Evolutionary conservation across 1,140 invertebrate genomes (phyloP).

Genomic region (Scaptomyza montana): DNA sequence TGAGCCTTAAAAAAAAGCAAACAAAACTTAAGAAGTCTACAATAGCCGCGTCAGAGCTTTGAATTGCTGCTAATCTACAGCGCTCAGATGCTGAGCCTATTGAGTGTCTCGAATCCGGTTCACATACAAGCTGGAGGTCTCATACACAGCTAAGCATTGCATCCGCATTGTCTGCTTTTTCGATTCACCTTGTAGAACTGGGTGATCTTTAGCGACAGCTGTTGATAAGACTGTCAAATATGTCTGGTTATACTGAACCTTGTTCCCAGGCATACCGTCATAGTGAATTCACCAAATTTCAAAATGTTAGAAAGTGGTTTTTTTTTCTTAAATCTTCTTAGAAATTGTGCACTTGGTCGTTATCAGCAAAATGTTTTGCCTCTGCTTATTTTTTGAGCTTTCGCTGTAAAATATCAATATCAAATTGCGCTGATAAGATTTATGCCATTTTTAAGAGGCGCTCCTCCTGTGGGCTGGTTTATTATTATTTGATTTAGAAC

Average conservation of each 20-base stretch:
- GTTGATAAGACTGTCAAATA: neutral
- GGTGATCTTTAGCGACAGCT: neutral
- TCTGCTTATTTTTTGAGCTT: constrained; percentile 7
- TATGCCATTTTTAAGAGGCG: constrained; percentile 11
- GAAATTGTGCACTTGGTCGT: neutral
- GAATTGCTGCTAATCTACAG: constrained; percentile 44
- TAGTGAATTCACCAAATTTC: constrained; percentile 23
- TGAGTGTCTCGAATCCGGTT: constrained; percentile 55
- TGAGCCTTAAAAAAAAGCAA: constrained; percentile 9
- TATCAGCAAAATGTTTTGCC: constrained; percentile 25
- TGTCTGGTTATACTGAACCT: constrained; percentile 8
- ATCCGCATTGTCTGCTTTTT: constrained; percentile 53
- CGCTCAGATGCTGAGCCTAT: constrained; percentile 4
- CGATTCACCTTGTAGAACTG: constrained; percentile 23
- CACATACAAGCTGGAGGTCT: constrained; percentile 34
- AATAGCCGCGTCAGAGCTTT: constrained; percentile 14
- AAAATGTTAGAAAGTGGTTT: neutral
- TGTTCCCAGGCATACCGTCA: constrained; percentile 6
- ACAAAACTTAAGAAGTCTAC: neutral
- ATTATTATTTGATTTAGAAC: constrained; percentile 11
- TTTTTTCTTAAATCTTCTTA: neutral
- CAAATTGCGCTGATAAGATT: constrained; percentile 49
- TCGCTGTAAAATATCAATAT: constrained; percentile 47
- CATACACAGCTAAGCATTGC: constrained; percentile 31
- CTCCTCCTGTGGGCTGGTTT: constrained; percentile 20